Conservation (phyloP, 2,113 vertebrate species). For the Psilopogon haemacephalus region DNA sequence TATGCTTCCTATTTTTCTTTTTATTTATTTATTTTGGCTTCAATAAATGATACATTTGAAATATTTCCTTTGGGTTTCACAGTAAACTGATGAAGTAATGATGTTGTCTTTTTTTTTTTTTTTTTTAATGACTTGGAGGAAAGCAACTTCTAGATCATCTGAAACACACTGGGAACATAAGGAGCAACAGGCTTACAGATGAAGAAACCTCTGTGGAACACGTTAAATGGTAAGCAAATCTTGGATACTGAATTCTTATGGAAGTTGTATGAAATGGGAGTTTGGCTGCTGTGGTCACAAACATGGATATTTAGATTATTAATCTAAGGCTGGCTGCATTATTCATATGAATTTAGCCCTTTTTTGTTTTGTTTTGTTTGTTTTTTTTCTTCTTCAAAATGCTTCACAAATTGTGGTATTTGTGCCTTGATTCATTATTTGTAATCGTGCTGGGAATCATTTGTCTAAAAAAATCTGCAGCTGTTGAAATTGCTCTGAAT, state of each 20-base stretch:
- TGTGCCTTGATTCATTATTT: neutral
- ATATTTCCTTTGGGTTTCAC: constrained; percentile 73
- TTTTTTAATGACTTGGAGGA: constrained; percentile 48
- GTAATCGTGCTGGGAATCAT: neutral
- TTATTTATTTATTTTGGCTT: constrained; percentile 11
- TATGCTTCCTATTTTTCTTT: neutral
- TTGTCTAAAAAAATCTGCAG: neutral
- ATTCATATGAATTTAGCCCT: neutral
- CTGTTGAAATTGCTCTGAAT: neutral
- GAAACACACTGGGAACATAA: constrained; percentile 50
- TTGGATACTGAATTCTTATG: neutral
- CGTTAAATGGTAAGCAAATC: constrained; percentile 37
- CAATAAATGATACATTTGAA: constrained; percentile 69
- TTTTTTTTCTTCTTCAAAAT: neutral
- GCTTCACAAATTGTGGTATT: neutral
- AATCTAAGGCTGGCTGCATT: neutral
- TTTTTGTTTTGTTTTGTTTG: too few relatives aligned
- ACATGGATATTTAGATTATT: constrained; percentile 4
- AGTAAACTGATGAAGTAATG: constrained; percentile 73
- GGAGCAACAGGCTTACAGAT: constrained; percentile 45
- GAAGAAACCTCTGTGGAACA: constrained; percentile 22
- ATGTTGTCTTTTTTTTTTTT: constrained; percentile 35
- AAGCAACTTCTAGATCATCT: constrained; percentile 64
- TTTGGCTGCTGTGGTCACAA: constrained; percentile 33
- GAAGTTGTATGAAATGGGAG: constrained; percentile 25